Conservation (phyloP, 2,888 invertebrate genomes). For the Apocheima hispidaria region DNA sequence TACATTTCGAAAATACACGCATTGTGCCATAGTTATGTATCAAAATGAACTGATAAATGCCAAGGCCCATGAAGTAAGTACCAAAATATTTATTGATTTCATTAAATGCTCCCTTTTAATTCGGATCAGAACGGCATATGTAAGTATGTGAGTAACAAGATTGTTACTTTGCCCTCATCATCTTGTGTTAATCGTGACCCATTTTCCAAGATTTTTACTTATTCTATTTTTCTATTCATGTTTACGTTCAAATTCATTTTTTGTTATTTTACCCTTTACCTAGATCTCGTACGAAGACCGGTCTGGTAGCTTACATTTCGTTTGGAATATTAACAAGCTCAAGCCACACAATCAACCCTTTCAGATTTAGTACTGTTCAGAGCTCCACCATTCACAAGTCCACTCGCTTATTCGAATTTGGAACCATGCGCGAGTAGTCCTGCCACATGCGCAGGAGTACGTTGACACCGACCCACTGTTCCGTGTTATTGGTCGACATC, state of each 20-base stretch:
- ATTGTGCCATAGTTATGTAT: conserved; percentile 42
- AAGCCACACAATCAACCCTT: not conserved
- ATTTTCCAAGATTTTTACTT: no score
- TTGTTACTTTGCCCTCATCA: not conserved
- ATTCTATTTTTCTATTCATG: no score
- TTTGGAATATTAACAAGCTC: conserved; percentile 1
- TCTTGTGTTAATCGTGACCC: not conserved
- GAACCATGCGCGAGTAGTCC: conserved; percentile 26
- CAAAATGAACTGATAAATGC: conserved; percentile 43
- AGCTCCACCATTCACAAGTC: conserved; percentile 10
- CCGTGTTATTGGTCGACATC: conserved; percentile 78
- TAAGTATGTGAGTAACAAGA: no score
- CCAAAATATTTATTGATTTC: conserved; percentile 39
- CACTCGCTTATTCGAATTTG: conserved; percentile 25
- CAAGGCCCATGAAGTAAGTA: conserved; percentile 39
- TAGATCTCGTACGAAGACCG: no score
- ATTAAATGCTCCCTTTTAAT: conserved; percentile 23
- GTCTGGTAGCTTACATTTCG: not conserved
- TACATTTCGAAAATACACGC: conserved; percentile 21
- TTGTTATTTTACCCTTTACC: no score
- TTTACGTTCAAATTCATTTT: no score
- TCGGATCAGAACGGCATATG: not conserved
- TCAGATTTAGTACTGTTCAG: conserved; percentile 11
- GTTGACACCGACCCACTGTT: conserved; percentile 71
- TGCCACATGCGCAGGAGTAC: conserved; percentile 53